Evolutionary conservation across 2,888 invertebrate genomes (phyloP), one percentile per base, ranked within the genome.

Genomic region (Panorpa germanica): DNA sequence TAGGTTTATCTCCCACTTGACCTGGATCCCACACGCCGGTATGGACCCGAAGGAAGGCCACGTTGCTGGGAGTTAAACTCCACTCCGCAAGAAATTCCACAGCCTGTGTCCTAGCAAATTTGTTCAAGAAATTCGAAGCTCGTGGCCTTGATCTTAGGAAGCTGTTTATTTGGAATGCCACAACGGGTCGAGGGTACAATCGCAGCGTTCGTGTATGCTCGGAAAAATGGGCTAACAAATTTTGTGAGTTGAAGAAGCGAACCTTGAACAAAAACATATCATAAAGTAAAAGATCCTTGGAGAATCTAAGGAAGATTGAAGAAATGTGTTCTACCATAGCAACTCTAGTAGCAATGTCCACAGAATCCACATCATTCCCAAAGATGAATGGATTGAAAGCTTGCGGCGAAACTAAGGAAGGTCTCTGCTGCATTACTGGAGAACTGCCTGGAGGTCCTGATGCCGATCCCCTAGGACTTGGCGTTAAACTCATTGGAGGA

Each of bases 61-160:
- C 91, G 57, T 98, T 99, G 43, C 78, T 83, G 0, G 98, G 98
- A 2, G 91, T 90, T 8, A 99, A 59, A 0, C 88, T 88, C 91
- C 96, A 98, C 54, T 99, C 98, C 1, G 96, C 96, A 39, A 96
- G 67, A 55, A 90, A 99, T 52, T 99, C 98, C 2, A 98, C 96
- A 1, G 98, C 96, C 71, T 96, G 95, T 3, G 95, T 93, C 41
- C 88, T 64, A 1, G 95, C 83, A 46, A 99, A 91, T 48, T 78
- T 76, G 45, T 80, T 81, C 26, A 95, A 66, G 50, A 95, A 99
- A 24, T 72, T 67, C 1, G 90, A 82, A 8, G 81, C 73, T 39
- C 82, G 63, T 0, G 93, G 91, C 18, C 98, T 64, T 6, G 96
- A 96, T 36, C 95, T 65, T 8, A 99, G 61, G 49, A 96, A 96